A percentile compares a stretch with the other conserved stretches of the same genome.
Evolutionary conservation across 2,113 vertebrate genomes (phyloP).

Genomic region (Melanocharis versteri): DNA sequence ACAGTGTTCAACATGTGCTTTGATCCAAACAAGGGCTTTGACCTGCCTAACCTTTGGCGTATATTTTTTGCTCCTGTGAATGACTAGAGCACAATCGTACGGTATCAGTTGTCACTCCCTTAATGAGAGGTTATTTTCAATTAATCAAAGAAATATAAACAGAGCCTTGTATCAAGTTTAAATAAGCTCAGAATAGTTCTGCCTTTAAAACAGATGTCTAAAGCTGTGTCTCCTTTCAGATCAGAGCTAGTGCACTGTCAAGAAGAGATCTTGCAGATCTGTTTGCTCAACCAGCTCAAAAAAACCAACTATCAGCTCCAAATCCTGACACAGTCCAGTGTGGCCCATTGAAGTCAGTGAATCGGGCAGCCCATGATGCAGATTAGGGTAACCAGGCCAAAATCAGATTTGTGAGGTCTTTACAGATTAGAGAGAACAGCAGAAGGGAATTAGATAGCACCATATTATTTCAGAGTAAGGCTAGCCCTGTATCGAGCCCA

Average conservation of each 20-base stretch:
- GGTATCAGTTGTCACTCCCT: slow-evolving; percentile 42
- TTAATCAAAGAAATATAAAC: slow-evolving; percentile 65
- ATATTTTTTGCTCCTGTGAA: slow-evolving; percentile 6
- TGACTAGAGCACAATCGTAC: slow-evolving; percentile 15
- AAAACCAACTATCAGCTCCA: background rate
- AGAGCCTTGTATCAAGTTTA: slow-evolving; percentile 32
- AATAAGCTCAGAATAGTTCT: slow-evolving; percentile 13
- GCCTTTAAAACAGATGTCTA: slow-evolving; percentile 46
- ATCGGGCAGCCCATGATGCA: background rate
- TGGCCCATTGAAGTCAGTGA: background rate
- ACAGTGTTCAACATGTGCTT: slow-evolving; percentile 41
- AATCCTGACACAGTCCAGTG: background rate
- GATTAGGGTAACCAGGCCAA: background rate
- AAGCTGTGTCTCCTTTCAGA: slow-evolving; percentile 45
- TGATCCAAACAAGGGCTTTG: slow-evolving; percentile 58
- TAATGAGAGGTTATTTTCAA: slow-evolving; percentile 64
- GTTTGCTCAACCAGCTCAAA: background rate
- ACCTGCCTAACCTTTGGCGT: slow-evolving; percentile 29
- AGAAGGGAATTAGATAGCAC: background rate
- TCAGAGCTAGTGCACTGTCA: slow-evolving; percentile 26
- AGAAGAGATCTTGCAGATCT: slow-evolving; percentile 7
- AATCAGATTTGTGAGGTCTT: slow-evolving; percentile 25
- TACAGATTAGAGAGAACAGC: background rate
- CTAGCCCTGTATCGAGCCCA: background rate
- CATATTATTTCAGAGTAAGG: background rate